Evolutionary conservation across 2,888 invertebrate species (phyloP).

Genomic region (Camponotus fellah): DNA sequence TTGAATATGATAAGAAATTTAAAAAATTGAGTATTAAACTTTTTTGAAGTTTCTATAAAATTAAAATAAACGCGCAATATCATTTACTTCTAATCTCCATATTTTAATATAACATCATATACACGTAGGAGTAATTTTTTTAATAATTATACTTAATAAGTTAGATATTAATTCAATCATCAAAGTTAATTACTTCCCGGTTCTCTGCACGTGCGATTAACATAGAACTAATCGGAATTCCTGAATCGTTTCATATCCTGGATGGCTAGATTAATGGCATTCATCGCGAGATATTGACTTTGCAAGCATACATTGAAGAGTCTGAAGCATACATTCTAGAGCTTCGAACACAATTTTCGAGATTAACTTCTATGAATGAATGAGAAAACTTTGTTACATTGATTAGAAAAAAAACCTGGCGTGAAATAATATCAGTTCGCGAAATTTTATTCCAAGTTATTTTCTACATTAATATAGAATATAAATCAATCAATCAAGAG

Average conservation of each 20-base stretch:
- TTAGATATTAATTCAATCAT: constrained; percentile 25
- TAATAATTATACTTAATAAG: constrained; percentile 6
- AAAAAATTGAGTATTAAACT: not conserved
- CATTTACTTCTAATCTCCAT: not conserved
- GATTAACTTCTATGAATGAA: not conserved
- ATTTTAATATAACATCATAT: not conserved
- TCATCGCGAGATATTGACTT: constrained; percentile 38
- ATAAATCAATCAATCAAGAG: not conserved
- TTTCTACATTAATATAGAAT: not conserved
- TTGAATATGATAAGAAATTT: not conserved
- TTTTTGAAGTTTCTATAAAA: not conserved
- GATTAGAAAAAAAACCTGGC: not conserved
- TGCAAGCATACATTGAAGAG: constrained; percentile 24
- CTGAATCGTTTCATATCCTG: constrained; percentile 24
- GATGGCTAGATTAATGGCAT: constrained; percentile 37
- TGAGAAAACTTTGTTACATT: not conserved
- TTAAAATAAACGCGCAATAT: not conserved
- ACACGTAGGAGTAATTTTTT: not conserved
- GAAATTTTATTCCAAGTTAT: not conserved
- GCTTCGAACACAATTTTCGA: constrained; percentile 28
- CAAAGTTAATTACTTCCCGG: constrained; percentile 39
- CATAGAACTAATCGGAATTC: constrained; percentile 48
- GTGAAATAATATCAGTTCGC: not conserved
- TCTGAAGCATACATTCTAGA: constrained; percentile 22
- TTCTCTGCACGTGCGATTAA: constrained; percentile 34